Percentiles rank a stretch among this genome's conserved stretches.
These are phyloP conservation scores for Loriculus beryllinus DNA, from an alignment of 2,797 vertebrate genomes.

Conservation along the genomic window DNA sequence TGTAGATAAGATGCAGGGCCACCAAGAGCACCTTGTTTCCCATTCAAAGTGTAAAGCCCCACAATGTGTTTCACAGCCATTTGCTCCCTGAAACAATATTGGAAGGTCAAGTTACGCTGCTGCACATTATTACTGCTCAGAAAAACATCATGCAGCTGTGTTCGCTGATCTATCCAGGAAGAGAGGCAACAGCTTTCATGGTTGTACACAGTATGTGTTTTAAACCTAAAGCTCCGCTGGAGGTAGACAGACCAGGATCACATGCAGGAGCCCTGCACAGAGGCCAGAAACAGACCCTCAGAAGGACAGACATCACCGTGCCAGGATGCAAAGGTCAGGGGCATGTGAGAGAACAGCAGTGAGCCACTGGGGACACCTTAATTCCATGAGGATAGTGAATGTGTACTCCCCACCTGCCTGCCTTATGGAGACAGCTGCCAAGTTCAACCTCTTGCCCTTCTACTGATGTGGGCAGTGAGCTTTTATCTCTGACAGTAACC, in stretches of 20 bases:
- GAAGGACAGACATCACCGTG: rapidly evolving
- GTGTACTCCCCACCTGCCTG: not conserved
- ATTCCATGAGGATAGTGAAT: not conserved
- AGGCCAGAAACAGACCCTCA: not conserved
- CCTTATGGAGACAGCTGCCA: not conserved
- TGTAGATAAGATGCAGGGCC: not conserved
- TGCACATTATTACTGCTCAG: conserved; percentile 1
- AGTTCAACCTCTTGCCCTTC: not conserved
- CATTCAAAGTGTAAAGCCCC: not conserved
- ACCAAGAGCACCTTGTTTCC: not conserved
- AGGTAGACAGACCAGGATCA: not conserved
- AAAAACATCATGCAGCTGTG: not conserved
- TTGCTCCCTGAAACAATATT: not conserved
- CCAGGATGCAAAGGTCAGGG: not conserved
- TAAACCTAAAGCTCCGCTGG: not conserved
- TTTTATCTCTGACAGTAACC: not conserved
- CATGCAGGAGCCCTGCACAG: rapidly evolving
- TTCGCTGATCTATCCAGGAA: not conserved
- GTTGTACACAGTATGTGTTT: not conserved
- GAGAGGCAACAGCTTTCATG: not conserved
- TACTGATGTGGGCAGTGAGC: rapidly evolving
- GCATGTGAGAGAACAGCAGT: rapidly evolving
- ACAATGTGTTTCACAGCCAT: not conserved
- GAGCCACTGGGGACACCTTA: not conserved
- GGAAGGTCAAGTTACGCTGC: not conserved